Conservation (phyloP, 2,797 vertebrate genomes). For the Acipenser ruthenus region DNA sequence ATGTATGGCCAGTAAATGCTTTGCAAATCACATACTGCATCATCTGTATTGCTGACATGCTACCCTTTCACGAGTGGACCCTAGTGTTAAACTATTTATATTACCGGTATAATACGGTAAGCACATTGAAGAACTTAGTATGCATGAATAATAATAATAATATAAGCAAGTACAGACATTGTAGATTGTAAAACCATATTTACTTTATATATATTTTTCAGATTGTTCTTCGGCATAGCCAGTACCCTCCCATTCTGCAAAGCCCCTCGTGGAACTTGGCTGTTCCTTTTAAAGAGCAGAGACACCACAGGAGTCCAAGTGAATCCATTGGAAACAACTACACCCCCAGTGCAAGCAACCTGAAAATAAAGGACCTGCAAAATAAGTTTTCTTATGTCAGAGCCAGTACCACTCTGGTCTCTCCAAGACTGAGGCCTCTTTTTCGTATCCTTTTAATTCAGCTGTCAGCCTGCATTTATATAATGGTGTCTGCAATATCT, state of each 20-base stretch:
- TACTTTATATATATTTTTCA: slow-evolving; percentile 28
- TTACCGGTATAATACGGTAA: too few species aligned
- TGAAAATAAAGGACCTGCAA: slow-evolving; percentile 59
- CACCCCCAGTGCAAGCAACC: slow-evolving; percentile 49
- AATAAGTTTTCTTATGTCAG: slow-evolving; percentile 14
- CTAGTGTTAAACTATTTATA: too few species aligned
- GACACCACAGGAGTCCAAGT: slow-evolving; percentile 54
- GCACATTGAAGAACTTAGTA: too few species aligned
- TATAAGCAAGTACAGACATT: too few species aligned
- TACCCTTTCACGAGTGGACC: too few species aligned
- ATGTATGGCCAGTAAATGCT: too few species aligned
- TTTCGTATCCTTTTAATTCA: slow-evolving; percentile 46
- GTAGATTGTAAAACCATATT: too few species aligned
- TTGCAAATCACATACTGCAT: too few species aligned
- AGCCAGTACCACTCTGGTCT: not conserved
- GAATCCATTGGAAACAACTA: slow-evolving; percentile 84
- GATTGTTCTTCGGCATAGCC: slow-evolving; percentile 43
- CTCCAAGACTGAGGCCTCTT: slow-evolving; percentile 14
- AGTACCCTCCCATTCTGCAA: slow-evolving; percentile 75
- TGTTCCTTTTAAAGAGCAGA: slow-evolving; percentile 72
- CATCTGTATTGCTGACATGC: too few species aligned
- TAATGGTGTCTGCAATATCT: too few species aligned
- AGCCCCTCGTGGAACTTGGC: slow-evolving; percentile 54
- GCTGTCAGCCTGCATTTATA: too few species aligned
- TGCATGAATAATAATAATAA: too few species aligned